Evolutionary conservation across 2,113 vertebrate species (phyloP), one percentile per base, ranked within the genome.

Genomic region (Engraulis encrasicolus): DNA sequence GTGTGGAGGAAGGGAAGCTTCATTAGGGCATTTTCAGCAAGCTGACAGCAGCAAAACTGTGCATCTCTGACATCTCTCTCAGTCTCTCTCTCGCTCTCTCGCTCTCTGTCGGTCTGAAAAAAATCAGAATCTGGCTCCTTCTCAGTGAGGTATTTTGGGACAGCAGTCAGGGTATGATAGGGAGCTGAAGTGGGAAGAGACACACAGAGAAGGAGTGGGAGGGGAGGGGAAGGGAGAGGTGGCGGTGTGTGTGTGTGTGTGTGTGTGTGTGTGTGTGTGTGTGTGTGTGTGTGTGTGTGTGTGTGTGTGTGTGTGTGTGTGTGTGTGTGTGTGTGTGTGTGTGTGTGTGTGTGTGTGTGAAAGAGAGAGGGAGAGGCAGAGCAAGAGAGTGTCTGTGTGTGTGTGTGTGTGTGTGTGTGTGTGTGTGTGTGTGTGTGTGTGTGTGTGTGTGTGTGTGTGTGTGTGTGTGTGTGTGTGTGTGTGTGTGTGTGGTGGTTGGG

Each of bases 21-120:
- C 86, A 87, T 89, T 88, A 90, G 78, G 85, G 81, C 81, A 80
- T 83, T 85, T 79, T 82, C 88, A 87, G 82, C 83, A 82, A 91
- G 86, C 90, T 87, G 92, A 90, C 88, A 88, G 85, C 85, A 61
- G 58, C 85, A 15, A 15, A 74, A 86, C 86, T 80, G 84, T 86
- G 86, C 85, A 85, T 83, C 66, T 84, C 66, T 78, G 17, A 78
- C 80, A 71, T 49, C 82, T 45, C 79, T 82, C 82, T 87, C 45
- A 54, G 45, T 48, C 54, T 78, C 78, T 66, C 79, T 20, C 74
- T 82, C 74, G 50, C 9, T 45, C 40, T 45, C 40, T 81, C 66
- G 81, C 71, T 82, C 83, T 83, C 83, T n/a, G n/a, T n/a, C n/a
- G n/a, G n/a, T 27, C 54, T n/a, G 54, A 66, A 71, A 74, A 74